Conservation (phyloP, 1,140 invertebrate genomes). For the Platorchestia sp. region DNA sequence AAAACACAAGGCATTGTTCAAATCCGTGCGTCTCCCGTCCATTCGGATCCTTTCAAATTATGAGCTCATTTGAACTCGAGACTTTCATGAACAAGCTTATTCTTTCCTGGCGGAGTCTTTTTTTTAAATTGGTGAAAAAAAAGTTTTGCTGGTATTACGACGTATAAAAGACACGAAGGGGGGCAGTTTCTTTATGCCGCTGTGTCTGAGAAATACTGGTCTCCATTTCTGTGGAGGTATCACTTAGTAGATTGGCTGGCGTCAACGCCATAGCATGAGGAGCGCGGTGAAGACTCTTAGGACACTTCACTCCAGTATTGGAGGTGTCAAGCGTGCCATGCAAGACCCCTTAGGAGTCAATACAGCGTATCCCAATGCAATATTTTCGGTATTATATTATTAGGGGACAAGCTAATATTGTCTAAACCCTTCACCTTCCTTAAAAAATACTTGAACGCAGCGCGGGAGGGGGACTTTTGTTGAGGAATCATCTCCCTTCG, state of each 20-base stretch:
- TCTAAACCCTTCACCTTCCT: neutral
- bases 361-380: neutral
- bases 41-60: neutral
- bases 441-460: neutral
- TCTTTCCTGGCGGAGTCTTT: neutral
- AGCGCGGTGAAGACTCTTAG: neutral
- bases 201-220: slow-evolving; percentile 18
- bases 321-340: neutral
- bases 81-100: neutral
- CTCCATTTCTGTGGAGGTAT: slow-evolving; percentile 39
- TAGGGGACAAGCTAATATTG: neutral
- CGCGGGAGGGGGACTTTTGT: neutral
- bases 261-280: neutral
- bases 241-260: slow-evolving; percentile 45
- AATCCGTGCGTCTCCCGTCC: neutral
- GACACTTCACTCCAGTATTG: neutral
- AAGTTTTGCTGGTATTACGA: slow-evolving; percentile 20
- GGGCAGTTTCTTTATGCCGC: neutral
- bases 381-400: neutral
- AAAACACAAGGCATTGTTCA: neutral
- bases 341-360: neutral
- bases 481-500: neutral
- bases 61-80: neutral
- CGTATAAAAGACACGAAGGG: slow-evolving; percentile 17
- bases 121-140: neutral